Conservation (phyloP, 1,140 invertebrate genomes). For the Oedothorax gibbosus region DNA sequence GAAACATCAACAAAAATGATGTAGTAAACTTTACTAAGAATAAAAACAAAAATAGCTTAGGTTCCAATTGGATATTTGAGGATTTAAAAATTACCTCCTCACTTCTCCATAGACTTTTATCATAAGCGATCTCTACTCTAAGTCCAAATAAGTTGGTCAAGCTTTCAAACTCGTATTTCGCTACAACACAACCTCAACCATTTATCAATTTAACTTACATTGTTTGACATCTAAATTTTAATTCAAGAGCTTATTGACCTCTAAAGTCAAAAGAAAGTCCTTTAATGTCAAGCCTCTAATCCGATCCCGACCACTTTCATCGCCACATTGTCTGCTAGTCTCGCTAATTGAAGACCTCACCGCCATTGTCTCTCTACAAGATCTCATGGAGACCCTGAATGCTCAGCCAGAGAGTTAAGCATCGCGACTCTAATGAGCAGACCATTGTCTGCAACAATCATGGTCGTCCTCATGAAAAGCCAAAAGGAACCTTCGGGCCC, state of each 20-base stretch:
- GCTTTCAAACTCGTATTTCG: no score
- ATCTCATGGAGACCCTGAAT: slow-evolving; percentile 7
- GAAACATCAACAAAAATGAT: no score
- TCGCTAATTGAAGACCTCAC: slow-evolving; percentile 38
- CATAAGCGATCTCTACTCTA: no score
- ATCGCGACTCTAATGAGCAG: slow-evolving; percentile 25
- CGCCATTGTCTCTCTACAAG: not conserved
- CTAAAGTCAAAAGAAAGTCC: not conserved
- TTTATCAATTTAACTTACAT: not conserved
- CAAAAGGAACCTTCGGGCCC: slow-evolving; percentile 20
- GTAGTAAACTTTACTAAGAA: no score
- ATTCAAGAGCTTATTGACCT: not conserved
- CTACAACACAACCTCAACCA: no score
- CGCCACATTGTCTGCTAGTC: slow-evolving; percentile 10
- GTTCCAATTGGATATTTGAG: no score
- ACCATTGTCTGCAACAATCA: slow-evolving; percentile 37
- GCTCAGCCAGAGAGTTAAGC: slow-evolving; percentile 14
- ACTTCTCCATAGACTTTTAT: no score
- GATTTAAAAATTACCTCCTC: no score
- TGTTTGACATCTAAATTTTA: not conserved
- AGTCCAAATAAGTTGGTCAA: no score
- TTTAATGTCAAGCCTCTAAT: not conserved
- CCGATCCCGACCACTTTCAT: slow-evolving; percentile 14
- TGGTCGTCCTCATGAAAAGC: slow-evolving; percentile 11
- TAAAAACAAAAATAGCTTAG: no score